Evolutionary conservation across 2,797 vertebrate species (phyloP).

Genomic region (Hemitrygon akajei): DNA sequence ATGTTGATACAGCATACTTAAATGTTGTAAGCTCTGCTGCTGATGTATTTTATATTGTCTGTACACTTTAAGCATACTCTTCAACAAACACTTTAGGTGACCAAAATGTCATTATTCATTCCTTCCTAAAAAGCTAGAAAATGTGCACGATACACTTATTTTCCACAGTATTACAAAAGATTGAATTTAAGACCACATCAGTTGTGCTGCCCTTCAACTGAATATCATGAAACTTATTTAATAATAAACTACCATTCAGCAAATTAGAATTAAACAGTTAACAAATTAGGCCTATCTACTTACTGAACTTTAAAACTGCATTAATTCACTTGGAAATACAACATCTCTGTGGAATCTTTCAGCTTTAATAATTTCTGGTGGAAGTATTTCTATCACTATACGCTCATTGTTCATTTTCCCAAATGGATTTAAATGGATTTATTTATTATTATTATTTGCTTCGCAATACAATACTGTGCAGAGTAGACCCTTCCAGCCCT

Average conservation of each 20-base stretch:
- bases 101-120: background rate
- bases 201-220: background rate
- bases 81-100: background rate
- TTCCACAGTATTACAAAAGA: background rate
- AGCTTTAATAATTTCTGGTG: background rate
- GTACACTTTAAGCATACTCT: background rate
- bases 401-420: background rate
- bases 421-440: background rate
- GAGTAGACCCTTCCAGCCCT: no score
- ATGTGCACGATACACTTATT: background rate
- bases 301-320: background rate
- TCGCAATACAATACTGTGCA: no score
- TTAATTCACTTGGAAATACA: background rate
- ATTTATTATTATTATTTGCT: no score
- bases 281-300: background rate
- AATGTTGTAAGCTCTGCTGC: slow-evolving; percentile 44
- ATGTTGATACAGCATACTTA: slow-evolving; percentile 49
- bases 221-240: background rate
- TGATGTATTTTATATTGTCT: background rate
- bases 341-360: background rate
- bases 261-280: background rate
- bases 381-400: background rate
- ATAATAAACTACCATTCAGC: background rate
- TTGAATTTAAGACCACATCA: background rate
- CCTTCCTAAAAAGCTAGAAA: background rate